Conservation (phyloP, 35 echinoderm and acorn worm genomes). For the Ophioderma brevispina region DNA sequence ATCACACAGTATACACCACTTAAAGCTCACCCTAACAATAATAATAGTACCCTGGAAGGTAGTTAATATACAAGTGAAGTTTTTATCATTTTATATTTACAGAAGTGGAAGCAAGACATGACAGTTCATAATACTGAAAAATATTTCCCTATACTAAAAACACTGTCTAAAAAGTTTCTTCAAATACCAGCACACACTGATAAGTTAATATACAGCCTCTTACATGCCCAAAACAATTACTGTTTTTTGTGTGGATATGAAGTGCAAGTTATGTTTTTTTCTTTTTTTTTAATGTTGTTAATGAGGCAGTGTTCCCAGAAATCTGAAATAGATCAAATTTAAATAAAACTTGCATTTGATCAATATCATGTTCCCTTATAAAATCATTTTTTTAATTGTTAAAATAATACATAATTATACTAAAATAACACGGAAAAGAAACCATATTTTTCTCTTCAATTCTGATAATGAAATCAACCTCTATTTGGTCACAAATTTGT, state of each 20-base stretch:
- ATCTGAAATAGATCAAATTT: too few relatives aligned
- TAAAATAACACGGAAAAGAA: too few relatives aligned
- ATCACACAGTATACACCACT: background rate
- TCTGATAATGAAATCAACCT: too few relatives aligned
- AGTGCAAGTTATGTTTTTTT: too few relatives aligned
- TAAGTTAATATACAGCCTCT: background rate
- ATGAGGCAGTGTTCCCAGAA: background rate
- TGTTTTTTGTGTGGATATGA: background rate
- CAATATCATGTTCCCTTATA: too few relatives aligned
- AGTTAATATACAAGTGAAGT: background rate
- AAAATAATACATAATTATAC: too few relatives aligned
- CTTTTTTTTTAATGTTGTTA: background rate
- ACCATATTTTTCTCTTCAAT: too few relatives aligned
- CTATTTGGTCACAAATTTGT: too few relatives aligned
- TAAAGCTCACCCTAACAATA: background rate
- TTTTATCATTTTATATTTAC: background rate
- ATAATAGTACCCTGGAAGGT: background rate
- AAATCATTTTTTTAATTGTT: too few relatives aligned
- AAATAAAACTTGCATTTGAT: too few relatives aligned
- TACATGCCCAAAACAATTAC: background rate
- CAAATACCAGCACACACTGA: constrained; percentile 9
- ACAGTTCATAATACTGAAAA: constrained; percentile 6
- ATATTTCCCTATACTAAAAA: constrained; percentile 12
- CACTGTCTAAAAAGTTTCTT: constrained; percentile 10
- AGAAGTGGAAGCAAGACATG: constrained; percentile 6